These are phyloP conservation scores for Fregetta grallaria DNA, from an alignment of 2,113 vertebrate species.

Conservation along the genomic window DNA sequence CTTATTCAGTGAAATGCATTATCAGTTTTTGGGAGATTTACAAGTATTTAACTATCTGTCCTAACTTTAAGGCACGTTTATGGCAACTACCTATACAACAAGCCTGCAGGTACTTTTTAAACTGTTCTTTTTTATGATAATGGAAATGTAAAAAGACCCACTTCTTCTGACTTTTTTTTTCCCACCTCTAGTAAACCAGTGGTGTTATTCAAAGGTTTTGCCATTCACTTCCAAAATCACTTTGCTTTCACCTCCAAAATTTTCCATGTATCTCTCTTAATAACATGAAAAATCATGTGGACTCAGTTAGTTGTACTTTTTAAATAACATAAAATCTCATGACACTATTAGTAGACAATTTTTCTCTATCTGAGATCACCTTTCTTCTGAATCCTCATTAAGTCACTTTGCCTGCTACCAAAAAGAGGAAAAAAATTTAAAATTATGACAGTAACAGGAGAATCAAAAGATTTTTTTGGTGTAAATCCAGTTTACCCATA, in stretches of 20 bases:
- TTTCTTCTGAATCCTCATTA: neutral
- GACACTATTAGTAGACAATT: neutral
- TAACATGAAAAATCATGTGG: neutral
- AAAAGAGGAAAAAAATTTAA: neutral
- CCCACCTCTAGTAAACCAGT: neutral
- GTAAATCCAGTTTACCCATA: neutral
- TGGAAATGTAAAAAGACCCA: fast-evolving
- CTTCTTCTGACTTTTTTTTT: neutral
- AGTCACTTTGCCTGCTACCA: neutral
- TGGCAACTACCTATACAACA: neutral
- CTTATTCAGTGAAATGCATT: neutral
- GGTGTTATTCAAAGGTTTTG: neutral
- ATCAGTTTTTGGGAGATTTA: neutral
- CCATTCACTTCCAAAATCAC: neutral
- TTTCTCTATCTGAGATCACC: neutral
- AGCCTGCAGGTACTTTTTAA: neutral
- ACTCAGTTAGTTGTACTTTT: neutral
- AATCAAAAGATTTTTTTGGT: neutral
- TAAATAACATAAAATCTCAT: neutral
- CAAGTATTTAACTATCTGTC: neutral
- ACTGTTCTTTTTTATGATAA: fast-evolving
- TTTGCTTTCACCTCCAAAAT: neutral
- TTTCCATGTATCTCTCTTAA: neutral
- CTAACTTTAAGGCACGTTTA: neutral
- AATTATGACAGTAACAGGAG: neutral